phyloP scores from a whole-genome alignment of 2,888 invertebrate genomes.

The Acleris sparsana region DNA sequence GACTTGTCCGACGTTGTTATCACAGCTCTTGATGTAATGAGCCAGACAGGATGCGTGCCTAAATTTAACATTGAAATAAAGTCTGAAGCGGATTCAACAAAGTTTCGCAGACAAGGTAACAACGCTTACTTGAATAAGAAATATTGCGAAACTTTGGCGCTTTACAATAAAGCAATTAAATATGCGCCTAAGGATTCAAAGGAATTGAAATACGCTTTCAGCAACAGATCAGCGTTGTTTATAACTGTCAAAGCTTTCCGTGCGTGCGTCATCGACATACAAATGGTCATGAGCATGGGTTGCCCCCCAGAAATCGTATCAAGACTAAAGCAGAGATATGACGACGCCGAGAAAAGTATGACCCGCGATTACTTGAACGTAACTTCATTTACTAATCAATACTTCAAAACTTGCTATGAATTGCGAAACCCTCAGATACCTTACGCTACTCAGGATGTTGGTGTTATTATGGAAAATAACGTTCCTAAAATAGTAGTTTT shows the following conservation, averaged over 20 bases:
- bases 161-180: conserved; percentile 47
- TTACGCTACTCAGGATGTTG: conserved; percentile 42
- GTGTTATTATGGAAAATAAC: conserved; percentile 35
- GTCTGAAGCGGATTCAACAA: conserved; percentile 39
- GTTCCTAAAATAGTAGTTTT: conserved; percentile 45
- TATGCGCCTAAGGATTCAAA: conserved; percentile 46
- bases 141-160: conserved; percentile 37
- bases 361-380: conserved; percentile 7
- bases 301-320: conserved; percentile 43
- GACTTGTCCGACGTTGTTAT: conserved; percentile 44
- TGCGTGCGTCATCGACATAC: conserved; percentile 46
- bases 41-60: conserved; percentile 39
- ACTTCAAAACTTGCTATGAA: conserved; percentile 33
- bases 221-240: conserved; percentile 48
- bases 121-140: conserved; percentile 32
- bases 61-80: conserved; percentile 33
- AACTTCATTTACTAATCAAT: conserved; percentile 17
- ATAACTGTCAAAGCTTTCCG: conserved; percentile 33
- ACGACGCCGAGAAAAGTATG: conserved; percentile 17
- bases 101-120: conserved; percentile 44
- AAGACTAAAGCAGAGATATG: conserved; percentile 42
- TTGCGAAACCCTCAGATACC: conserved; percentile 41
- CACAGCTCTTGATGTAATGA: conserved; percentile 38
- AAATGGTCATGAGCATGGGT: conserved; percentile 43
- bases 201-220: conserved; percentile 45